Evolutionary conservation across 2,113 vertebrate species (phyloP).

Genomic region (Zosterops lateralis): DNA sequence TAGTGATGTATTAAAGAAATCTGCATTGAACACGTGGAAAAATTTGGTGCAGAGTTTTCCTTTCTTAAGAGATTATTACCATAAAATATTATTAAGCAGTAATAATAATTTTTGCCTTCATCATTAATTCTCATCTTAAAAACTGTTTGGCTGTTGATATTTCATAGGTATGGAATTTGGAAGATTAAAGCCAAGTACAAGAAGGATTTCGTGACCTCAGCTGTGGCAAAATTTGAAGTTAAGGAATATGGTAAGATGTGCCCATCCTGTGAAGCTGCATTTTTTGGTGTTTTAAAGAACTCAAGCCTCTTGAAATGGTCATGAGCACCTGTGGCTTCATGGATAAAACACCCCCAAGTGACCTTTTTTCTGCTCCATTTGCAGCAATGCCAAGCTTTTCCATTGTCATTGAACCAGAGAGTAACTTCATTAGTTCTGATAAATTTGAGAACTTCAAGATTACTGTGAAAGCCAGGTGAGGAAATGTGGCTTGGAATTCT

Average conservation of each 20-base stretch:
- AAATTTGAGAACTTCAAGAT: constrained; percentile 76
- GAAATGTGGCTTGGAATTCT: background rate
- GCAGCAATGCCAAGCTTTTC: constrained; percentile 80
- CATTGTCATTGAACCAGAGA: constrained; percentile 73
- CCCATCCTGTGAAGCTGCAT: background rate
- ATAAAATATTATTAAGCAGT: background rate
- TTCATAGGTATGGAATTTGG: constrained; percentile 86
- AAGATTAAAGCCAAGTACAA: constrained; percentile 84
- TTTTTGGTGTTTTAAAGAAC: background rate
- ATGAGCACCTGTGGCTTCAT: background rate
- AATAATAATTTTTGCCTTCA: background rate
- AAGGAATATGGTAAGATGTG: constrained; percentile 88
- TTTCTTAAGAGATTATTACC: background rate
- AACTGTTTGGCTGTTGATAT: background rate
- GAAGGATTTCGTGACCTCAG: constrained; percentile 79
- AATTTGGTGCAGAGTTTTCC: background rate
- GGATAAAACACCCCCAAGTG: background rate
- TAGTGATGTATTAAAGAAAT: background rate
- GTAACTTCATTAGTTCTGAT: constrained; percentile 73
- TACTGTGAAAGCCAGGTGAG: constrained; percentile 77
- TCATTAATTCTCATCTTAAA: background rate
- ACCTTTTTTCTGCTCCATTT: constrained; percentile 37
- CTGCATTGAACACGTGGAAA: background rate
- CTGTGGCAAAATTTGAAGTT: constrained; percentile 82
- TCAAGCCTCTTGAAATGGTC: background rate